Evolutionary conservation across 1,140 invertebrate genomes (phyloP).

Genomic region (Danaus plexippus): DNA sequence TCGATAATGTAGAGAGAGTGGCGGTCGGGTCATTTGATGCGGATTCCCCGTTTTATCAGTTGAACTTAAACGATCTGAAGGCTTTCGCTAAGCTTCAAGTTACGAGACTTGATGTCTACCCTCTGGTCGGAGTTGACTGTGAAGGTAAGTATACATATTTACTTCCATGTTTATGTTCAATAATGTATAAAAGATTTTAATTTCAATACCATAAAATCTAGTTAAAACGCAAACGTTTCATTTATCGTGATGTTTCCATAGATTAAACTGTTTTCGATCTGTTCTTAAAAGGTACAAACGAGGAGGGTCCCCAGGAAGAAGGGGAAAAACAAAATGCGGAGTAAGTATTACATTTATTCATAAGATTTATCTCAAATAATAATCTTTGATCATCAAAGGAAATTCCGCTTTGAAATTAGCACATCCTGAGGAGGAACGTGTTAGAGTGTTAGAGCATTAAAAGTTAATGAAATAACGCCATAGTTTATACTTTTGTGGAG

Average conservation of each 20-base stretch:
- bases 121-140: slow-evolving; percentile 35
- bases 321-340: slow-evolving; percentile 12
- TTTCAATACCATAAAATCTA: slow-evolving; percentile 4
- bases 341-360: slow-evolving; percentile 23
- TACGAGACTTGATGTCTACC: slow-evolving; percentile 45
- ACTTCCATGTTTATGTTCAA: no score
- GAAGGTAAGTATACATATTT: slow-evolving; percentile 3
- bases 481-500: not conserved
- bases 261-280: slow-evolving; percentile 6
- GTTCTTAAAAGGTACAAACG: slow-evolving; percentile 7
- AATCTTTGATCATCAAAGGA: no score
- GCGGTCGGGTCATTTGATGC: slow-evolving; percentile 56
- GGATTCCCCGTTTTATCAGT: slow-evolving; percentile 59
- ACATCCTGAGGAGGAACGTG: no score
- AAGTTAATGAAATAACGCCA: not conserved
- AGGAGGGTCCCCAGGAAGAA: slow-evolving; percentile 10
- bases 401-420: no score
- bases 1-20: slow-evolving; percentile 42
- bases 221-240: slow-evolving; percentile 6
- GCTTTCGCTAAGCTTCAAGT: slow-evolving; percentile 48
- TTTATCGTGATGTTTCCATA: slow-evolving; percentile 4
- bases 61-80: slow-evolving; percentile 54
- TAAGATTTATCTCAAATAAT: slow-evolving; percentile 11
- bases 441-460: no score
- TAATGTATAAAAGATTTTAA: no score